Evolutionary conservation across 2,888 invertebrate genomes (phyloP), one percentile per base, ranked within the genome.

Genomic region (Ophonus ardosiacus): DNA sequence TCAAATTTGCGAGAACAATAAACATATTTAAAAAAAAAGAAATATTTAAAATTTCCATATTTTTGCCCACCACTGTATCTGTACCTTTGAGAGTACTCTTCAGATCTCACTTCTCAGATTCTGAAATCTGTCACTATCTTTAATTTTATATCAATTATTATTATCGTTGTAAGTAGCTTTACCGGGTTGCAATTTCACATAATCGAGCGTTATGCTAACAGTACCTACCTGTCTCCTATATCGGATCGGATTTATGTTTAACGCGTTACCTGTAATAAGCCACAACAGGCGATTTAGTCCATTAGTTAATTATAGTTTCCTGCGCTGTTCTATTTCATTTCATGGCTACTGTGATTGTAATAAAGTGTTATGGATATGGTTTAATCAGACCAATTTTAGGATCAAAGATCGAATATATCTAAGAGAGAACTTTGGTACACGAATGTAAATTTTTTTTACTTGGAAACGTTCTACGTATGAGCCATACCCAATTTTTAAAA

Each of bases 191-290:
- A 57, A 15, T 57, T 6, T n/a, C 8, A 17, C 8, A 76, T 76
- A 51, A 65, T 31, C 65, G 43, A 43, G 10, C 43, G 43, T 43
- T 43, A 43, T 43, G 57, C 31, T 57, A 57, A 71, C 43, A 40
- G 71, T 79, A 81, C 63, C 80, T 63, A 8, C 10, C 40, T 13
- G 13, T 40, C 63, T 63, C 4, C 13, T 18, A 17, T 43, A 63
- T 43, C 63, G 38, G 63, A 63, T 63, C 76, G 51, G 43, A 81
- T 81, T 61, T 63, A 63, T 81, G 80, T 38, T 63, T 81, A 63
- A 63, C 63, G 40, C 59, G 57, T 59, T 59, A 79, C n/a, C n/a
- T n/a, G n/a, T 59, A 38, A 76, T 76, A 61, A 79, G 79, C 79
- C 31, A 15, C 59, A 24, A 17, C 59, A 40, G 10, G 40, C 63